Percentiles rank a stretch among this genome's conserved stretches.
phyloP scores from a whole-genome alignment of 2,113 vertebrate genomes.

The Neoarius graeffei region DNA sequence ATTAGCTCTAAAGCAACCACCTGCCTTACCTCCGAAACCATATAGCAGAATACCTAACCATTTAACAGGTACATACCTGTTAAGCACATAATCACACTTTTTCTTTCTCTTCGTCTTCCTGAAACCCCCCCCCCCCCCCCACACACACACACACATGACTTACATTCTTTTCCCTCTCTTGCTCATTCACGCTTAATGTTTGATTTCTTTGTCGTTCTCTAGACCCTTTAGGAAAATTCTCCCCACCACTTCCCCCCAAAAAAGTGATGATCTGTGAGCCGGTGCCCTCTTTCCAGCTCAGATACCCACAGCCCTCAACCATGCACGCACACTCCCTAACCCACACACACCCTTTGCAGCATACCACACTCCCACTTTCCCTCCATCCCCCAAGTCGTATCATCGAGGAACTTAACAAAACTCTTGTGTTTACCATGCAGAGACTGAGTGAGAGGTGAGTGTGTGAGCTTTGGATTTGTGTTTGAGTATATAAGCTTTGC shows the following conservation, averaged over 20 bases:
- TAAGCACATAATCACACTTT: no score
- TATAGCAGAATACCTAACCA: no score
- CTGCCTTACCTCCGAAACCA: no score
- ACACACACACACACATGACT: no score
- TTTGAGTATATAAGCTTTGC: constrained; percentile 6
- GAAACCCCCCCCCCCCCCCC: not conserved
- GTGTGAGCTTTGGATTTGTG: constrained; percentile 9
- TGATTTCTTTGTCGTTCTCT: constrained; percentile 27
- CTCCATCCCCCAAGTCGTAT: constrained; percentile 87
- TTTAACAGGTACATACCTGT: no score
- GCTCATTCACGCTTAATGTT: not conserved
- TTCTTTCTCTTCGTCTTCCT: no score
- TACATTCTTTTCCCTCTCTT: not conserved
- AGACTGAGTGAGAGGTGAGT: constrained; percentile 89
- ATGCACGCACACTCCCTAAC: constrained; percentile 73
- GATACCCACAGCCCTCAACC: constrained; percentile 79
- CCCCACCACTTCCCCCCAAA: constrained; percentile 98
- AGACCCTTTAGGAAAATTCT: constrained; percentile 89
- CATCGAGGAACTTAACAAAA: constrained; percentile 97
- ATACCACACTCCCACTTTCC: constrained; percentile 78
- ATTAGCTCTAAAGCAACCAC: no score
- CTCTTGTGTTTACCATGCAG: constrained; percentile 95
- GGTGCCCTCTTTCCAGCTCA: constrained; percentile 81
- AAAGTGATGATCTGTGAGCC: constrained; percentile 98
- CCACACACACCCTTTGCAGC: constrained; percentile 85